Evolutionary conservation across 2,888 invertebrate species (phyloP).

Genomic region (Tiliacea citrago): DNA sequence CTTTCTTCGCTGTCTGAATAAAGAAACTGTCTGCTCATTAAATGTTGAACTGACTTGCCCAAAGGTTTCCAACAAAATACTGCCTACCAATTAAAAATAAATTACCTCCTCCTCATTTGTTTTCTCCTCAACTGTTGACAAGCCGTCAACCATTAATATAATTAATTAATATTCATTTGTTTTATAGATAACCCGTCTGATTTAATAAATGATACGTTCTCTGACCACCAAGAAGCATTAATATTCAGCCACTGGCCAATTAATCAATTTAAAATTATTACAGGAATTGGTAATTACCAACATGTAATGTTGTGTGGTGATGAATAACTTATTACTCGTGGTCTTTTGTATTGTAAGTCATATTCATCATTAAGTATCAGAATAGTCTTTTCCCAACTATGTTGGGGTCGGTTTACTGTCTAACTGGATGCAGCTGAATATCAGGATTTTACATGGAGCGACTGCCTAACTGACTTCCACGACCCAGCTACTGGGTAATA

Average conservation of each 20-base stretch:
- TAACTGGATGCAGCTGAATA: too few relatives aligned
- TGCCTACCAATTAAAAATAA: background rate
- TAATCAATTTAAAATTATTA: constrained; percentile 27
- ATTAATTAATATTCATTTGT: constrained; percentile 22
- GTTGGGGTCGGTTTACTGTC: too few relatives aligned
- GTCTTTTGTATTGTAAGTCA: background rate
- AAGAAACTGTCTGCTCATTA: too few relatives aligned
- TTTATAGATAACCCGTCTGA: constrained; percentile 12
- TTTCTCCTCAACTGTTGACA: background rate
- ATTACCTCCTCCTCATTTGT: background rate
- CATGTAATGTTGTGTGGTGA: background rate
- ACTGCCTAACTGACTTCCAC: too few relatives aligned
- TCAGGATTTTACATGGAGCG: too few relatives aligned
- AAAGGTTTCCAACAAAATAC: background rate
- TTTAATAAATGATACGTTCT: constrained; percentile 21
- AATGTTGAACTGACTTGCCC: too few relatives aligned
- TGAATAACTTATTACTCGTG: background rate
- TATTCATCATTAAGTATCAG: too few relatives aligned
- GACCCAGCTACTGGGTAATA: too few relatives aligned
- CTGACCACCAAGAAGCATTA: constrained; percentile 24
- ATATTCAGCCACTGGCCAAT: constrained; percentile 10
- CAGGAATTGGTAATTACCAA: background rate
- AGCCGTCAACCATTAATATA: background rate
- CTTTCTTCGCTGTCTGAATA: too few relatives aligned
- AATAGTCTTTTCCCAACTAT: too few relatives aligned